Conservation (phyloP, 2,888 invertebrate genomes). For the Dinocampus coccinellae region DNA sequence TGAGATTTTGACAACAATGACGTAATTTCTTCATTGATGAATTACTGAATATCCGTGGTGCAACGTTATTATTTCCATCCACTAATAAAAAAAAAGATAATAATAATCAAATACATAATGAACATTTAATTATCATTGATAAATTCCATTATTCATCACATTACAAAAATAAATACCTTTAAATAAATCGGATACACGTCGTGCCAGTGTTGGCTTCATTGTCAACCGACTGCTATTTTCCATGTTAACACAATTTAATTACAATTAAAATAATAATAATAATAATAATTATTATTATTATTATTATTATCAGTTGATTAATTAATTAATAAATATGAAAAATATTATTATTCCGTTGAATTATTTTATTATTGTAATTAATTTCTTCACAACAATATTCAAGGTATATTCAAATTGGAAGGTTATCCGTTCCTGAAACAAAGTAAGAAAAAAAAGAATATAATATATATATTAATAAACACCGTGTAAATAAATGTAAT, state of each 20-base stretch:
- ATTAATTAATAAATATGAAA: not conserved
- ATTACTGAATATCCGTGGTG: conserved; percentile 60
- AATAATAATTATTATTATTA: no score
- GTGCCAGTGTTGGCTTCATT: conserved; percentile 57
- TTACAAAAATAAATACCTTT: conserved; percentile 55
- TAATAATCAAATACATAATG: not conserved
- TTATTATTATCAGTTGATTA: no score
- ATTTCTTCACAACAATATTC: no score
- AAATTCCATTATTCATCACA: not conserved
- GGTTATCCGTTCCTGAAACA: conserved; percentile 40
- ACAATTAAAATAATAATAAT: not conserved
- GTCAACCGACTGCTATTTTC: conserved; percentile 46
- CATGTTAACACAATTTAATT: conserved; percentile 33
- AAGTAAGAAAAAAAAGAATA: not conserved
- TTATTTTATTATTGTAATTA: no score
- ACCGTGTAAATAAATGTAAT: not conserved
- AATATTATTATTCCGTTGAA: no score
- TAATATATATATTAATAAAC: not conserved
- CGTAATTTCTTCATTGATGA: conserved; percentile 65
- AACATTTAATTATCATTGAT: not conserved
- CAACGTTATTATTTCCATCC: conserved; percentile 62
- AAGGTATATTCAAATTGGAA: not conserved
- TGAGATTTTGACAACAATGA: conserved; percentile 67
- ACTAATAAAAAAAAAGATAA: conserved; percentile 40
- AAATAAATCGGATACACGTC: conserved; percentile 64